Evolutionary conservation across 2,888 invertebrate genomes (phyloP).

Genomic region (Spialia ferax): DNA sequence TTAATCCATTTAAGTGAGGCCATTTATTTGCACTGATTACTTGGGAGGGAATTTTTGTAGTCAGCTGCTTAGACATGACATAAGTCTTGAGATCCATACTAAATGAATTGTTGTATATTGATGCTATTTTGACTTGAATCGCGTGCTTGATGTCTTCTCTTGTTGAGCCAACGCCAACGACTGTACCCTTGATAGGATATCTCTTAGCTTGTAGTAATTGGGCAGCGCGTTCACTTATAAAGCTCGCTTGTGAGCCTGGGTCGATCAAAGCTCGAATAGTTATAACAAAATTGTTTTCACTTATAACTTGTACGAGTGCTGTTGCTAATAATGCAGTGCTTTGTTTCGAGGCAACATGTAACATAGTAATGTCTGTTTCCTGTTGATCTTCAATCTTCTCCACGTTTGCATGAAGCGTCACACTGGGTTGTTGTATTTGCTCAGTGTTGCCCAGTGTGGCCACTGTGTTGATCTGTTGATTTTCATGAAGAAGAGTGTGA

Average conservation of each 20-base stretch:
- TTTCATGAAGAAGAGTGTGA: slow-evolving; percentile 47
- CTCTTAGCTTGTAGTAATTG: slow-evolving; percentile 40
- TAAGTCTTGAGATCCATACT: slow-evolving; percentile 37
- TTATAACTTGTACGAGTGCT: slow-evolving; percentile 45
- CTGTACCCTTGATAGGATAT: slow-evolving; percentile 37
- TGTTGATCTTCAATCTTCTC: slow-evolving; percentile 33
- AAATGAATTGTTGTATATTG: slow-evolving; percentile 38
- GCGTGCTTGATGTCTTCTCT: slow-evolving; percentile 42
- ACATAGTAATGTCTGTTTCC: slow-evolving; percentile 30
- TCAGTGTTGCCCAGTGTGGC: slow-evolving; percentile 8
- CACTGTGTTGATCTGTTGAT: slow-evolving; percentile 20
- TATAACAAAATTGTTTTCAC: slow-evolving; percentile 39
- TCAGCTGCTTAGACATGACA: slow-evolving; percentile 43
- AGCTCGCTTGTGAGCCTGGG: slow-evolving; percentile 44
- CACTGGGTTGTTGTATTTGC: slow-evolving; percentile 15
- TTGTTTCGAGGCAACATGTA: slow-evolving; percentile 37
- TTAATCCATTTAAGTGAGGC: slow-evolving; percentile 29
- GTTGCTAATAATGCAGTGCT: slow-evolving; percentile 47
- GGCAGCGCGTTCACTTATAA: slow-evolving; percentile 44
- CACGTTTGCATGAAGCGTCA: slow-evolving; percentile 7
- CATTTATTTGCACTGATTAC: slow-evolving; percentile 35
- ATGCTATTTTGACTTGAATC: slow-evolving; percentile 42
- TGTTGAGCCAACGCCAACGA: slow-evolving; percentile 44
- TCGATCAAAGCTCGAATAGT: slow-evolving; percentile 44
- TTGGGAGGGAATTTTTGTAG: slow-evolving; percentile 42